A percentile compares a stretch with the other conserved stretches of the same genome.
Conservation (phyloP, 2,888 invertebrate genomes). For the Itoplectis maculator region DNA sequence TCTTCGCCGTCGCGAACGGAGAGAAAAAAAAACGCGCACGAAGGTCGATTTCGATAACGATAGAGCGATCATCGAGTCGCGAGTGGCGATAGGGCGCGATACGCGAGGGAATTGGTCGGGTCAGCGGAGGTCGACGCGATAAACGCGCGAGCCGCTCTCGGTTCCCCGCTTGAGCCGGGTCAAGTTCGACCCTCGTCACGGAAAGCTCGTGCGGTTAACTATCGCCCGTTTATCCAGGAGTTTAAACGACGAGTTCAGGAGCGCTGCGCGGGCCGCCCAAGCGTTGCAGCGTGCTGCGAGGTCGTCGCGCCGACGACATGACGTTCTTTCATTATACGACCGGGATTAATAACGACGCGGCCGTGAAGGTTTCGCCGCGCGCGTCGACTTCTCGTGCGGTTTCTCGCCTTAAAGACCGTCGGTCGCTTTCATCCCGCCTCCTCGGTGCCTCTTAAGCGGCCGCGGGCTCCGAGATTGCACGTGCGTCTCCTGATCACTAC, state of each 20-base stretch:
- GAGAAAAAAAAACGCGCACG: not conserved
- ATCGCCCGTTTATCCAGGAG: slow-evolving; percentile 58
- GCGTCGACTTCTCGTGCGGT: slow-evolving; percentile 1
- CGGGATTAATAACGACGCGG: slow-evolving; percentile 47
- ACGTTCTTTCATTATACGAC: slow-evolving; percentile 48
- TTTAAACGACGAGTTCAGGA: slow-evolving; percentile 48
- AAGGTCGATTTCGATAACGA: not conserved
- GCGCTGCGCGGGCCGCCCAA: slow-evolving; percentile 3
- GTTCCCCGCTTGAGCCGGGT: slow-evolving; percentile 43
- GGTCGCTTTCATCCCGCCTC: slow-evolving; percentile 18
- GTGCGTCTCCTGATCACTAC: no score
- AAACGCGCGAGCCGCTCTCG: slow-evolving; percentile 30
- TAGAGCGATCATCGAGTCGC: slow-evolving; percentile 41
- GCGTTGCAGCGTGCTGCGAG: slow-evolving; percentile 45
- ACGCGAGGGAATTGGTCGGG: slow-evolving; percentile 40
- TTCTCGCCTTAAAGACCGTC: slow-evolving; percentile 6
- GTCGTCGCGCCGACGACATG: slow-evolving; percentile 31
- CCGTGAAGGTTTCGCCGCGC: slow-evolving; percentile 31
- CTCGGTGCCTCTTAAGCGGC: not conserved
- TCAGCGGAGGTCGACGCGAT: slow-evolving; percentile 52
- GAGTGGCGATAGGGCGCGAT: slow-evolving; percentile 37
- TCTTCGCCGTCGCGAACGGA: not conserved
- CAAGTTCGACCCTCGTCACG: slow-evolving; percentile 67
- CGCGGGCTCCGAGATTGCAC: no score
- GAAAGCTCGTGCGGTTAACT: slow-evolving; percentile 64